These are phyloP conservation scores for Agrotis segetum DNA, from an alignment of 2,888 invertebrate genomes.

Conservation along the genomic window DNA sequence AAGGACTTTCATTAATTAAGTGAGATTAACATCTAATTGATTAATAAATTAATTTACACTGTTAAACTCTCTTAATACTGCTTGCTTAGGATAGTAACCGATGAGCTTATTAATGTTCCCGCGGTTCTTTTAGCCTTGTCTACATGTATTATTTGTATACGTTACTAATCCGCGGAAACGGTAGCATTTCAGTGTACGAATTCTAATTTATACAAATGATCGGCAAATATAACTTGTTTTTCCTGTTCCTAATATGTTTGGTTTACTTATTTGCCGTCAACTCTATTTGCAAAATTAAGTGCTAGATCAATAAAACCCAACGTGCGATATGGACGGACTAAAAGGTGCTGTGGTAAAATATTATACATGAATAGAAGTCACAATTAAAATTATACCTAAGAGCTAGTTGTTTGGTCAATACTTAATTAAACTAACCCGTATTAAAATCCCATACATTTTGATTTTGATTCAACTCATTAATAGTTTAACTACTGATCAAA, in stretches of 20 bases:
- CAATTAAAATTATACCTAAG: background rate
- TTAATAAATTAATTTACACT: constrained; percentile 69
- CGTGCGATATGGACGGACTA: background rate
- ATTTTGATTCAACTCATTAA: no score
- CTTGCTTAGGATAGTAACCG: constrained; percentile 45
- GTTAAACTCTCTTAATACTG: constrained; percentile 67
- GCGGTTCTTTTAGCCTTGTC: constrained; percentile 19
- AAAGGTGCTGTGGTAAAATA: background rate
- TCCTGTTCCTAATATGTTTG: constrained; percentile 13
- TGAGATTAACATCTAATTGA: constrained; percentile 75
- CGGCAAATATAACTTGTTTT: constrained; percentile 6
- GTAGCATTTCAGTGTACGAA: constrained; percentile 18
- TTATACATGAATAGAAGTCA: background rate
- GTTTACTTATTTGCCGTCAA: constrained; percentile 7
- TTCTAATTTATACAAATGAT: constrained; percentile 7
- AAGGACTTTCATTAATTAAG: constrained; percentile 79
- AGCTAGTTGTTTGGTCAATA: no score
- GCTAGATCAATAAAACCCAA: background rate
- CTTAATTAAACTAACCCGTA: no score
- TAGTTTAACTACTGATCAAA: no score
- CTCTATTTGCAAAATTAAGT: constrained; percentile 7
- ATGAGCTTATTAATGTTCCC: constrained; percentile 46
- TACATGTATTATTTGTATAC: constrained; percentile 1
- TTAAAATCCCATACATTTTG: no score
- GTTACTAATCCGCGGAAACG: constrained; percentile 21